Evolutionary conservation across 2,797 vertebrate species (phyloP).

Genomic region (Myotis myotis): DNA sequence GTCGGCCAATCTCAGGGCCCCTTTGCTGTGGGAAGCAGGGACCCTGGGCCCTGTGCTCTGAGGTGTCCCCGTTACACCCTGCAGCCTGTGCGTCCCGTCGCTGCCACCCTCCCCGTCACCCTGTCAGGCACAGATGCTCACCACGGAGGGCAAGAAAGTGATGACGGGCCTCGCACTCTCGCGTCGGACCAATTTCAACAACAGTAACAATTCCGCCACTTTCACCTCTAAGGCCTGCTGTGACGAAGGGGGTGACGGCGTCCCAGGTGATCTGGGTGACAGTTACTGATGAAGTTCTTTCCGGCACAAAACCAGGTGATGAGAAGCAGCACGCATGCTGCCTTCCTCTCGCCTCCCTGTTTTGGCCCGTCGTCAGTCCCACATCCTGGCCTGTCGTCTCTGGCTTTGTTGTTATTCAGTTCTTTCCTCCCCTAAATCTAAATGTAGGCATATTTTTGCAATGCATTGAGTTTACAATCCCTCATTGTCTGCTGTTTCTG

Average conservation of each 20-base stretch:
- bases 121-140: neutral
- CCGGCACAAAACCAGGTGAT: neutral
- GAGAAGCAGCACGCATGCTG: neutral
- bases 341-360: neutral
- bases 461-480: neutral
- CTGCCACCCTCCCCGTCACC: neutral
- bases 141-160: neutral
- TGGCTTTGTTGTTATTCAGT: neutral
- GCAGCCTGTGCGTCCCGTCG: neutral
- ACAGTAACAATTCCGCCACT: neutral
- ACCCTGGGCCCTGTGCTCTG: neutral
- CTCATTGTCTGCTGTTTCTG: neutral
- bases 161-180: neutral
- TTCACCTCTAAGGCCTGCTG: neutral
- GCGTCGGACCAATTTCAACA: neutral
- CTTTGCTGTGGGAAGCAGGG: neutral
- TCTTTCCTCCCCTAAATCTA: conserved; percentile 18
- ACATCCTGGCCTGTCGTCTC: neutral
- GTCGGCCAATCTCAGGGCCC: neutral
- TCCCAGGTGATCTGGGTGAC: neutral
- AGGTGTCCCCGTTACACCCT: neutral
- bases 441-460: neutral
- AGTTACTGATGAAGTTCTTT: neutral
- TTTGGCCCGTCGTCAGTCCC: neutral
- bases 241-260: neutral